Evolutionary conservation across 2,888 invertebrate species (phyloP).

Genomic region (Tetropium fuscum): DNA sequence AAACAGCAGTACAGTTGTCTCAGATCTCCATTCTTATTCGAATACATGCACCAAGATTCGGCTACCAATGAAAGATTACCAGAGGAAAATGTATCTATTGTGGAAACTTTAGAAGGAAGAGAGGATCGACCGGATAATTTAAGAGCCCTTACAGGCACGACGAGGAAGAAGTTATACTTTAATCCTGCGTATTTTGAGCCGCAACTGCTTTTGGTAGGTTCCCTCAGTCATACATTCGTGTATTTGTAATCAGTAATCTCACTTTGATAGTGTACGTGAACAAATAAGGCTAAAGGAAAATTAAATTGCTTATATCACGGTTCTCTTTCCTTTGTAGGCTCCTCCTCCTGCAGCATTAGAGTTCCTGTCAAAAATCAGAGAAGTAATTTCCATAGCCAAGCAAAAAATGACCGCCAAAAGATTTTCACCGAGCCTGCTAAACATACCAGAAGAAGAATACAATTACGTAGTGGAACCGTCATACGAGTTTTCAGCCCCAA

Average conservation of each 20-base stretch:
- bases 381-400: constrained; percentile 91
- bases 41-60: constrained; percentile 67
- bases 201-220: constrained; percentile 81
- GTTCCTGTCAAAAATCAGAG: constrained; percentile 88
- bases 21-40: constrained; percentile 42
- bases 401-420: constrained; percentile 87
- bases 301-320: not conserved
- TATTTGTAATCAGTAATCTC: no score
- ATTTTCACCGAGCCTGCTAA: constrained; percentile 81
- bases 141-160: constrained; percentile 75
- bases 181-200: constrained; percentile 94
- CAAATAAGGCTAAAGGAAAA: not conserved
- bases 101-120: constrained; percentile 79
- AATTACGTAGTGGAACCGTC: constrained; percentile 67
- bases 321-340: constrained; percentile 71
- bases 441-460: constrained; percentile 85
- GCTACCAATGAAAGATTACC: constrained; percentile 79
- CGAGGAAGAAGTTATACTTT: constrained; percentile 85
- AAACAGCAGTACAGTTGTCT: constrained; percentile 31
- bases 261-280: no score
- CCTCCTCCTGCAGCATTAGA: constrained; percentile 93
- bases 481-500: constrained; percentile 63
- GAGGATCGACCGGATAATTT: constrained; percentile 76
- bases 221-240: no score
- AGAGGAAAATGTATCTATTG: constrained; percentile 87